Evolutionary conservation across 2,888 invertebrate genomes (phyloP), one percentile per base, ranked within the genome.

Genomic region (Rhogogaster chlorosoma): DNA sequence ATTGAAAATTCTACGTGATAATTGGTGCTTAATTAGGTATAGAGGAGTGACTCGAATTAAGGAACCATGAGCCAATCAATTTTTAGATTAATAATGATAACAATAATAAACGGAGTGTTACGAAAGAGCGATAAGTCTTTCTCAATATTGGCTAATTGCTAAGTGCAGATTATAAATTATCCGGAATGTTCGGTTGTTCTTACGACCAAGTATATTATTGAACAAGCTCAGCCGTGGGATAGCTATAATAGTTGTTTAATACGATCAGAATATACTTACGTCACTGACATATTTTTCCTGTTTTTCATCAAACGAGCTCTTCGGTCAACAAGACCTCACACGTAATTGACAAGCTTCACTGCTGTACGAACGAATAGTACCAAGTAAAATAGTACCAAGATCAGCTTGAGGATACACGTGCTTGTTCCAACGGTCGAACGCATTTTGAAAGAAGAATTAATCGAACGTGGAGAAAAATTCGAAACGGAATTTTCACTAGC

Each of bases 371-470:
- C 42, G 32, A 83, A 64, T 29, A 83, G 70, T 26, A 67, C 32
- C 26, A 67, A 67, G 45, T 83, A 83, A 70, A 67, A 67, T 4
- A 83, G 22, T 0, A 67, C 45, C 15, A 83, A 61, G 2, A 83
- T 83, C 45, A 83, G 26, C 45, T 83, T 83, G 9, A 83, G n/a
- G 2, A 83, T 22, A 45, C 83, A 83, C 64, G 32, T 77, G 22
- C 61, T 64, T 61, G 12, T 64, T 36, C 9, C 77, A 12, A 53
- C 77, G 32, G 29, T 32, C 45, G 18, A 29, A 6, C 32, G 18
- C 53, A 53, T 53, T 29, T 53, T n/a, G 5, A 1, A 29, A 15
- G 15, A 45, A 45, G 42, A 42, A 42, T 42, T 42, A 42, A 12
- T 42, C 12, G 12, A 12, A 42, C 10, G 12, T 10, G 1, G 12